Percentiles rank a stretch among this genome's conserved stretches.
Conservation (phyloP, 2,113 vertebrate genomes). For the Boleophthalmus pectinirostris region DNA sequence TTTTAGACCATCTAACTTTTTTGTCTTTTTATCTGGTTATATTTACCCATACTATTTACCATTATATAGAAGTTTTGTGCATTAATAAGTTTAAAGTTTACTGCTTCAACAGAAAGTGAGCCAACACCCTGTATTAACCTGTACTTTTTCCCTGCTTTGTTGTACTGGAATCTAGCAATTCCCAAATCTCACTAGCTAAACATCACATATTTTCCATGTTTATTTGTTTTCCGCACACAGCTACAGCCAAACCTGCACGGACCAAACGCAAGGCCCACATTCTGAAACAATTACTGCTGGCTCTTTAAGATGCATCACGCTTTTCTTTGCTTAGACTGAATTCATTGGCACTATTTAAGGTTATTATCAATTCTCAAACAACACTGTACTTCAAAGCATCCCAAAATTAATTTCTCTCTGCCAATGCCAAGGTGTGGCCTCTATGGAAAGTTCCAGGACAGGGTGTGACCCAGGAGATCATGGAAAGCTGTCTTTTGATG, state of each 20-base stretch:
- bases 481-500: constrained; percentile 15
- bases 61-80: neutral
- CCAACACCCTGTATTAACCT: neutral
- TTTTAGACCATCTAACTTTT: too few species aligned
- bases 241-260: constrained; percentile 25
- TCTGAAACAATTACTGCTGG: constrained; percentile 46
- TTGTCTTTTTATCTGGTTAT: too few species aligned
- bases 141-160: neutral
- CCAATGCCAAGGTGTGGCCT: constrained; percentile 12
- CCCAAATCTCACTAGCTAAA: neutral
- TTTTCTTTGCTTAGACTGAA: constrained; percentile 42
- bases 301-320: constrained; percentile 49
- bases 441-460: neutral
- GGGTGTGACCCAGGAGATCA: constrained; percentile 2
- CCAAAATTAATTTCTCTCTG: constrained; percentile 16
- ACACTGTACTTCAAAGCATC: constrained; percentile 43
- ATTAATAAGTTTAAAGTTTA: neutral
- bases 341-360: constrained; percentile 36
- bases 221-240: constrained; percentile 29
- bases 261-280: constrained; percentile 43
- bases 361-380: constrained; percentile 44
- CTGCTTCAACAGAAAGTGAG: neutral
- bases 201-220: constrained; percentile 12
- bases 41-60: neutral
- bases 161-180: neutral